Percentiles rank a stretch among this genome's conserved stretches.
Conservation (phyloP, 2,113 vertebrate species). For the Phainopepla nitens region DNA sequence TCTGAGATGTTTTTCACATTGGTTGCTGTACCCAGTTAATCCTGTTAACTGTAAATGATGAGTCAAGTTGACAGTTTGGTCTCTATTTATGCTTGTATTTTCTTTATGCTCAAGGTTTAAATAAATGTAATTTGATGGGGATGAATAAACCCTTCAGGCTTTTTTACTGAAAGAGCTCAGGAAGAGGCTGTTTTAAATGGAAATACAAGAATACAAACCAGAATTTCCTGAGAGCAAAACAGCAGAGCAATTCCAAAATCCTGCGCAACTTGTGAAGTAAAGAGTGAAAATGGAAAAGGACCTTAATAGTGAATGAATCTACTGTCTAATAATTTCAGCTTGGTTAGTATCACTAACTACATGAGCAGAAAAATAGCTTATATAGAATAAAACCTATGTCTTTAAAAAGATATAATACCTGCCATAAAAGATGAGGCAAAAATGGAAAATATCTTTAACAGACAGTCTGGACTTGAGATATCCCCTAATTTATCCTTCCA, state of each 20-base stretch:
- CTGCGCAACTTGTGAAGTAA: neutral
- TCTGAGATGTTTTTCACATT: neutral
- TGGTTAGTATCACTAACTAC: neutral
- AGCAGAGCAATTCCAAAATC: neutral
- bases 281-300: neutral
- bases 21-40: neutral
- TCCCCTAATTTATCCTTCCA: neutral
- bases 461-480: neutral
- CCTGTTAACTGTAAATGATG: constrained; percentile 32
- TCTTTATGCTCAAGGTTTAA: constrained; percentile 52
- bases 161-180: constrained; percentile 1
- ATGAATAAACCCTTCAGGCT: constrained; percentile 38
- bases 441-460: neutral
- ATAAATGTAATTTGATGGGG: constrained; percentile 64
- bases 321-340: neutral
- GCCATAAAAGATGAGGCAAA: neutral
- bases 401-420: neutral
- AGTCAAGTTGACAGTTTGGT: constrained; percentile 50
- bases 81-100: constrained; percentile 57
- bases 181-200: constrained; percentile 27
- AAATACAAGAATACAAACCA: neutral
- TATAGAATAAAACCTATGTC: neutral
- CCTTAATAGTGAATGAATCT: neutral
- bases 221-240: constrained; percentile 16
- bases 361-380: neutral